A percentile compares a stretch with the other conserved stretches of the same genome.
phyloP scores from a whole-genome alignment of 2,888 invertebrate species.

The Lypha dubia region DNA sequence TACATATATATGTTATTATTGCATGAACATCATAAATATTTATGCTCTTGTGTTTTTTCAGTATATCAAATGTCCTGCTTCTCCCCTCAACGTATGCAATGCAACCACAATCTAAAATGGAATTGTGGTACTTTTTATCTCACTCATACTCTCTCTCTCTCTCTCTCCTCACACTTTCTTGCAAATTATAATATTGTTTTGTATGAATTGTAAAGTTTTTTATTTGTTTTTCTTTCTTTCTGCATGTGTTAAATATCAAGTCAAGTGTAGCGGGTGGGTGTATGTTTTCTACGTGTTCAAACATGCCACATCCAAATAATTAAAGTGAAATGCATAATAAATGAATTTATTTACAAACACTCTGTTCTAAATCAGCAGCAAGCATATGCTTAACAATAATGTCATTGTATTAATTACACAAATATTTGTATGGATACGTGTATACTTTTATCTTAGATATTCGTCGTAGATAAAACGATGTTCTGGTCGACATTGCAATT shows the following conservation, averaged over 20 bases:
- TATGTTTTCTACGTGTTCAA: constrained; percentile 47
- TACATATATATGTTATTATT: constrained; percentile 39
- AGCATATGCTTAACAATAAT: neutral
- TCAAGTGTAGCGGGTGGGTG: constrained; percentile 4
- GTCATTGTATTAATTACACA: constrained; percentile 13
- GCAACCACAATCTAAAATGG: constrained; percentile 15
- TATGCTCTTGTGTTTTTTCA: neutral
- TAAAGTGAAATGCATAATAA: constrained; percentile 57
- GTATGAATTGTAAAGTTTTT: neutral
- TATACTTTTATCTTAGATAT: neutral
- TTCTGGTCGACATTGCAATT: neutral
- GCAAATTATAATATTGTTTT: constrained; percentile 12
- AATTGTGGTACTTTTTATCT: neutral
- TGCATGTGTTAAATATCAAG: constrained; percentile 1
- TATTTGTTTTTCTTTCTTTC: no score
- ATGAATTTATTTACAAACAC: constrained; percentile 24
- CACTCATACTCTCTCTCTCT: neutral
- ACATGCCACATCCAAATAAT: constrained; percentile 61
- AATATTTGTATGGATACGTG: neutral
- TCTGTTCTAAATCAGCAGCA: neutral
- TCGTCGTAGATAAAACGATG: neutral
- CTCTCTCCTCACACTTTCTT: neutral
- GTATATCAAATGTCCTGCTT: neutral
- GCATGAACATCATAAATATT: constrained; percentile 31
- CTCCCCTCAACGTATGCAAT: neutral